Percentiles rank a stretch among this genome's conserved stretches.
Conservation (phyloP, 2,113 vertebrate species). For the Malurus cyaneus region DNA sequence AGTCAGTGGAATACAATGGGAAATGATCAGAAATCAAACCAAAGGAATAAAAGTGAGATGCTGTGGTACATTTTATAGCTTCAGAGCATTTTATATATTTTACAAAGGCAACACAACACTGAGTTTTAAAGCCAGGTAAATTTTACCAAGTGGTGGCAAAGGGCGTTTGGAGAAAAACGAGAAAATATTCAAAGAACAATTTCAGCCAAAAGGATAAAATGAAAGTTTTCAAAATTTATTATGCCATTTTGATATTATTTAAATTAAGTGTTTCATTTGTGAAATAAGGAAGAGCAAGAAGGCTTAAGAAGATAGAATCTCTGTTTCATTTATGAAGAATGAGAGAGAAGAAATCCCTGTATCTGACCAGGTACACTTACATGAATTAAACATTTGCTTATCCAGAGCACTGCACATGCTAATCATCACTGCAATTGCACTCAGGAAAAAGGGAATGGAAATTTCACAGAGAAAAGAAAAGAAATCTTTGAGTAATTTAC, state of each 20-base stretch:
- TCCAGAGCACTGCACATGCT: neutral
- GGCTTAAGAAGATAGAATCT: slow-evolving; percentile 45
- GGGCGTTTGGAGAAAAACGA: neutral
- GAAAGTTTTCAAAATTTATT: neutral
- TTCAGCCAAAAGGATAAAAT: neutral
- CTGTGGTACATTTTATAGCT: neutral
- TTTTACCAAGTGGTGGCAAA: neutral
- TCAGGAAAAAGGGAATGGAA: neutral
- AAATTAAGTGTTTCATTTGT: slow-evolving; percentile 2
- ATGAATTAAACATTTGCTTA: slow-evolving; percentile 28
- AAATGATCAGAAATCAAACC: neutral
- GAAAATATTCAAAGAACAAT: neutral
- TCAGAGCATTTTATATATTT: neutral
- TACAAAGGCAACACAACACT: neutral
- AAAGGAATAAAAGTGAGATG: neutral
- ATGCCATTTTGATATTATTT: neutral
- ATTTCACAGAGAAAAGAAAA: neutral
- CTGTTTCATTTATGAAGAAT: slow-evolving; percentile 4
- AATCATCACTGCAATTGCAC: neutral
- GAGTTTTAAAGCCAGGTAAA: neutral
- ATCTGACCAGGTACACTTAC: neutral
- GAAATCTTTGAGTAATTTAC: neutral
- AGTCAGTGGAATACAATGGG: neutral
- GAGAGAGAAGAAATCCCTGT: neutral
- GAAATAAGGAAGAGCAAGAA: neutral